These are phyloP conservation scores for Salvelinus fontinalis DNA, from an alignment of 2,113 vertebrate species.

Conservation along the genomic window DNA sequence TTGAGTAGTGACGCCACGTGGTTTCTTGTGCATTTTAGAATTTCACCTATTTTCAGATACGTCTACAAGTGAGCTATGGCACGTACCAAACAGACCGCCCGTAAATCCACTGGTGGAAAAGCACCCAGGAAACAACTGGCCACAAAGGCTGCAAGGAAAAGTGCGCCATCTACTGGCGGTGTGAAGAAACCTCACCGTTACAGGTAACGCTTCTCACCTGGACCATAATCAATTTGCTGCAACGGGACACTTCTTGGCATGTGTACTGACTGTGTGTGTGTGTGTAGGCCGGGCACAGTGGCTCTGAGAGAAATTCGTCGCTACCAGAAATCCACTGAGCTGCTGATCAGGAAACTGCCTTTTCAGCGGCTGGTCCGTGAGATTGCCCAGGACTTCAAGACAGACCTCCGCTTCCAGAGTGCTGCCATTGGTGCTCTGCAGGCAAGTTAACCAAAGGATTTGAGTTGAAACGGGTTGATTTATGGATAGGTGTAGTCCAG, in stretches of 20 bases:
- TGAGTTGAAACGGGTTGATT: background rate
- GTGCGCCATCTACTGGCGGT: conserved; percentile 83
- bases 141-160: conserved; percentile 86
- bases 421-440: conserved; percentile 81
- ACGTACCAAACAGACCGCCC: conserved; percentile 90
- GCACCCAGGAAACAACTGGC: conserved; percentile 88
- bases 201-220: conserved; percentile 60
- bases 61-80: conserved; percentile 74
- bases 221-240: background rate
- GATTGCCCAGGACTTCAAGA: conserved; percentile 83
- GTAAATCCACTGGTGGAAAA: conserved; percentile 90
- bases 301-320: conserved; percentile 82
- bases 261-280: background rate
- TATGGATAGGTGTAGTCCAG: conserved; percentile 47
- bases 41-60: background rate
- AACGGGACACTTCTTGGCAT: conserved; percentile 67
- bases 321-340: conserved; percentile 82
- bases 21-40: no score
- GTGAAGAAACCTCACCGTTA: conserved; percentile 85
- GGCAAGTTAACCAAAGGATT: conserved; percentile 50
- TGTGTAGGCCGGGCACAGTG: conserved; percentile 75
- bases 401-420: conserved; percentile 82
- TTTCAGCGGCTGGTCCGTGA: conserved; percentile 83
- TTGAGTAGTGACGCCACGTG: no score
- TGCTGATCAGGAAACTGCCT: conserved; percentile 82